These are phyloP conservation scores for Ursus arctos DNA, from an alignment of 2,113 vertebrate species.

Conservation along the genomic window DNA sequence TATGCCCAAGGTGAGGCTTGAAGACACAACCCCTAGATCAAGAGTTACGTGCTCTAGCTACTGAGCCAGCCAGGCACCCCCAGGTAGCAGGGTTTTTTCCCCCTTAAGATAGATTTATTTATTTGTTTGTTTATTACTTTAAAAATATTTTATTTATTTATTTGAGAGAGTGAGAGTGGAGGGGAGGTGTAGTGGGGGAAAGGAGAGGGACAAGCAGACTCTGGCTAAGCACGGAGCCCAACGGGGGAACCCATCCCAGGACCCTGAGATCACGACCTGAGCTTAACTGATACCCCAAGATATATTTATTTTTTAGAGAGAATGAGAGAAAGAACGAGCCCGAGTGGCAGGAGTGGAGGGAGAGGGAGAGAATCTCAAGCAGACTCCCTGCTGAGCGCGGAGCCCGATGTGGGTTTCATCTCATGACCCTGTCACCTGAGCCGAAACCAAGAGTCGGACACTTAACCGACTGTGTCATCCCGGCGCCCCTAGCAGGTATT, in stretches of 20 bases:
- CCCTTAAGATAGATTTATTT: neutral
- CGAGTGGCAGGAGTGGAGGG: neutral
- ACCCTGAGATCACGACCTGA: neutral
- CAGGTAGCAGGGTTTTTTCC: neutral
- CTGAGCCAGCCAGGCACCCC: neutral
- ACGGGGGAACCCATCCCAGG: too few relatives aligned
- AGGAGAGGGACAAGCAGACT: neutral
- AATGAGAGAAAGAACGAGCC: neutral
- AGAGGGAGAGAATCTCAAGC: neutral
- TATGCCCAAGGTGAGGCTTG: neutral
- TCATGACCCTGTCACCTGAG: neutral
- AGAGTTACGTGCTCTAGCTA: neutral
- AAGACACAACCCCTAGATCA: neutral
- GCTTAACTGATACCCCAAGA: neutral
- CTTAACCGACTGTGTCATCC: neutral
- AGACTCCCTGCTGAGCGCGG: neutral
- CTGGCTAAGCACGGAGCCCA: neutral
- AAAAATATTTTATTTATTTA: neutral
- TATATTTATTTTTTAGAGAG: neutral
- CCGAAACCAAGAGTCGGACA: neutral
- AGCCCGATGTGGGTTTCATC: neutral
- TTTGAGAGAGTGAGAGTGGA: neutral
- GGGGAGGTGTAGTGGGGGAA: neutral
- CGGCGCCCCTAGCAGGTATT: neutral
- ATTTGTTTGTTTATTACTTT: neutral